Percentiles rank a stretch among this genome's conserved stretches.
phyloP scores from a whole-genome alignment of 2,888 invertebrate genomes.

The Lithophane socia region DNA sequence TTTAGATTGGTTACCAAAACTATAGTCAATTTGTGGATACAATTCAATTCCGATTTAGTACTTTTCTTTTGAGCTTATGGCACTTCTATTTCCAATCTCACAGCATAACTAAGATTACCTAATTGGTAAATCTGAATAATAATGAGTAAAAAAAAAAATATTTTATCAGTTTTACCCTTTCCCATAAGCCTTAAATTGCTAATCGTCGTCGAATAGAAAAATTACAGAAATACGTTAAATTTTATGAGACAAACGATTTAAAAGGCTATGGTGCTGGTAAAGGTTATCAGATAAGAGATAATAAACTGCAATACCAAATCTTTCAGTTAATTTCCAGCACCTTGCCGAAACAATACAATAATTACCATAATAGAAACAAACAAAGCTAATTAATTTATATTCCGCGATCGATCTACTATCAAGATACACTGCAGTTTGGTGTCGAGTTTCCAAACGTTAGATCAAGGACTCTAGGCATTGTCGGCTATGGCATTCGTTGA shows the following conservation, averaged over 20 bases:
- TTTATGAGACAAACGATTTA: neutral
- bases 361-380: constrained; percentile 65
- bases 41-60: neutral
- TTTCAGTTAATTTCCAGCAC: constrained; percentile 42
- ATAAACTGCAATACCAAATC: constrained; percentile 23
- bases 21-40: neutral
- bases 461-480: constrained; percentile 62
- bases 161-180: neutral
- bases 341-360: constrained; percentile 51
- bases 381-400: constrained; percentile 65
- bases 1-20: neutral
- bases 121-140: neutral
- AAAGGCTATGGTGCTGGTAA: neutral
- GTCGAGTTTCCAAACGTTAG: constrained; percentile 50
- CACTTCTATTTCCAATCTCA: neutral
- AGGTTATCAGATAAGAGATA: constrained; percentile 37
- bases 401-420: constrained; percentile 58
- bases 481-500: constrained; percentile 48
- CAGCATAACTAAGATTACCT: neutral
- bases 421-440: constrained; percentile 56
- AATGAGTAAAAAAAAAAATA: neutral
- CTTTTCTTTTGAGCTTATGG: neutral
- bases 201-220: neutral
- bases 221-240: neutral
- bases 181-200: neutral